These are phyloP conservation scores for Butorides virescens DNA, from an alignment of 2,113 vertebrate genomes.

Conservation along the genomic window DNA sequence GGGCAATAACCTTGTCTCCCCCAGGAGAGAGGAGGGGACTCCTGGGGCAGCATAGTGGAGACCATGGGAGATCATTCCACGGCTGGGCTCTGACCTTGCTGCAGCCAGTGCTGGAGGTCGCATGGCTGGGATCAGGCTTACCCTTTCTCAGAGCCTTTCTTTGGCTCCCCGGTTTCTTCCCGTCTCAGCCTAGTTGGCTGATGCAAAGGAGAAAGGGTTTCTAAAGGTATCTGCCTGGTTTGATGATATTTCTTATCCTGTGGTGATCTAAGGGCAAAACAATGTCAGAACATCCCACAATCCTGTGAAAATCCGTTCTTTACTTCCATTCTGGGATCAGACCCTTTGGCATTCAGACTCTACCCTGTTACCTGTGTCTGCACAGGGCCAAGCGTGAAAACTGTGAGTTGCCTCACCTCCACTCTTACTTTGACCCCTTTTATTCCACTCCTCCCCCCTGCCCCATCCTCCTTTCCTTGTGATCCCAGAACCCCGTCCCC, in stretches of 20 bases:
- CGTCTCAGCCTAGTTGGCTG: not conserved
- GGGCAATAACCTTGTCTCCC: not conserved
- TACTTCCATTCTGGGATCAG: not conserved
- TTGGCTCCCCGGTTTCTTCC: not conserved
- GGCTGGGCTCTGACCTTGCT: not conserved
- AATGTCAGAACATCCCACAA: not conserved
- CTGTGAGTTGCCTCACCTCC: not conserved
- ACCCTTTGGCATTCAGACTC: not conserved
- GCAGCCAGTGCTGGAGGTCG: not conserved
- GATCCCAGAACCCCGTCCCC: not conserved
- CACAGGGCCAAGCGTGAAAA: not conserved
- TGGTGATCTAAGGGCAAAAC: not conserved
- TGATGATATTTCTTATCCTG: not conserved
- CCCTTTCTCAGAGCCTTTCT: not conserved
- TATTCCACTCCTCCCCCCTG: not conserved
- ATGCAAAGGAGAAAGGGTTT: not conserved
- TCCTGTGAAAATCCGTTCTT: not conserved
- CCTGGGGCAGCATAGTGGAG: not conserved
- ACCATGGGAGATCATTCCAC: not conserved
- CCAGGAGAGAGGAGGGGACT: not conserved
- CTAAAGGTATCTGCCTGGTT: not conserved
- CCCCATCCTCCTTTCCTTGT: not conserved
- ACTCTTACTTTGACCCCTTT: not conserved
- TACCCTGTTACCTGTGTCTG: not conserved
- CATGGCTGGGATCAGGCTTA: not conserved